A percentile compares a stretch with the other conserved stretches of the same genome.
These are phyloP conservation scores for Falco punctatus DNA, from an alignment of 2,113 vertebrate species.

Conservation along the genomic window DNA sequence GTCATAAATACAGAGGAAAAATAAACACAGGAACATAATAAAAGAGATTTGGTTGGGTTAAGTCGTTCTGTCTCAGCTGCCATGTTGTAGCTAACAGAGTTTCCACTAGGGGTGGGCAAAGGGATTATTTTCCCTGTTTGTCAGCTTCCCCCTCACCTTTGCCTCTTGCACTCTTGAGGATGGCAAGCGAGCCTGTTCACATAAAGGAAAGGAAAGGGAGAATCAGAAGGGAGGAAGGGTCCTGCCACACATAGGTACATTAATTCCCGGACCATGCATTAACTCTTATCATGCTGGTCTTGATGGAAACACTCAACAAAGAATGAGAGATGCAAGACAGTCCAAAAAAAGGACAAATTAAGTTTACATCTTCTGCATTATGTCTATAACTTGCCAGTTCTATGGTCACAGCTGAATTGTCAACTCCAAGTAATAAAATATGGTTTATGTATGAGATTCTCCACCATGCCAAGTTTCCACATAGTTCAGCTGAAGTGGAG, in stretches of 20 bases:
- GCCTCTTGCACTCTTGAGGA: conserved; percentile 19
- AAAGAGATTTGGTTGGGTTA: conserved; percentile 60
- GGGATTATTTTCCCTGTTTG: conserved; percentile 33
- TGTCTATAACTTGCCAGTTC: neutral
- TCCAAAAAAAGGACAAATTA: neutral
- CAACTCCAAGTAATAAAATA: conserved; percentile 36
- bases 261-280: neutral
- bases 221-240: conserved; percentile 11
- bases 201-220: conserved; percentile 45
- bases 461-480: conserved; percentile 21
- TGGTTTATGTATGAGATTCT: neutral
- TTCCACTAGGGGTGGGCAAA: conserved; percentile 57
- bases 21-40: conserved; percentile 69
- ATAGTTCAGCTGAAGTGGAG: conserved; percentile 15
- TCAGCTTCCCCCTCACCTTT: conserved; percentile 27
- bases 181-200: neutral
- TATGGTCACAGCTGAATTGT: neutral
- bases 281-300: conserved; percentile 22
- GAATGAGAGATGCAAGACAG: neutral
- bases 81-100: conserved; percentile 41
- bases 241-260: neutral
- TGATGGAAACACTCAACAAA: neutral
- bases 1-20: conserved; percentile 69
- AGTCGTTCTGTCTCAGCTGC: neutral
- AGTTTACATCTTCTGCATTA: neutral